Base-by-base conservation (phyloP, 2,797 vertebrate genomes). In the Hydrocynus forskahlii region DNA sequence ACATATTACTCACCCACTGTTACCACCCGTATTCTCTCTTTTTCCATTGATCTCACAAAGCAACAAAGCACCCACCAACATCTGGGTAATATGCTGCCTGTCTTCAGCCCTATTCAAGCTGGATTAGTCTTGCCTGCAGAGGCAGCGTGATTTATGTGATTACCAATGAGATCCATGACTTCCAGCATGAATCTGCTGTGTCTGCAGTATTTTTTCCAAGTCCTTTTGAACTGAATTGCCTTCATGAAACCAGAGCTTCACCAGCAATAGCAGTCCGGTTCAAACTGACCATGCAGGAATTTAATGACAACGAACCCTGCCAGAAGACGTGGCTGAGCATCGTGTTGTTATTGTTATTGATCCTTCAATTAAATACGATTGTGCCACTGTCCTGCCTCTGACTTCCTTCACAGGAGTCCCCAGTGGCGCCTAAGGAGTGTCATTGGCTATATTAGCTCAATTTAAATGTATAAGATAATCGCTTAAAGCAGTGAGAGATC, bases 1-100 rank as follows among this genome's bases (percentile, higher is more conserved):
- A 62, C 68, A 17, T 75, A 80, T 85, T 83, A 81, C 75, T 62
- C 85, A 85, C 76, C 85, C 90, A 66, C 87, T 86, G 85, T 86
- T 81, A 82, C 80, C 81, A 85, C 76, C 80, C 16, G 76, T 66
- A 84, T 88, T 48, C 2, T 80, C 80, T 76, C 59, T 76, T 79
- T 86, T 64, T 38, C 55, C 54, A 63, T 76, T 80, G 40, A 60
- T 76, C 63, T 79, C 83, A 80, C 57, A 74, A 71, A n/a, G 64
- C 59, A 76, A 75, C 50, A 19, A n/a, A 7, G 25, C 67, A 70
- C 62, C 48, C 59, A 63, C n/a, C 25, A 71, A 40, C 21, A 76
- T 38, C 52, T 76, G 69, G 25, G 50, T 50, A 68, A 29, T 7
- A 29, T 59, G 23, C 21, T 48, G 75, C 77, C 80, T 87, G 88